Evolutionary conservation across 2,113 vertebrate genomes (phyloP).

Genomic region (Peucedramus taeniatus): DNA sequence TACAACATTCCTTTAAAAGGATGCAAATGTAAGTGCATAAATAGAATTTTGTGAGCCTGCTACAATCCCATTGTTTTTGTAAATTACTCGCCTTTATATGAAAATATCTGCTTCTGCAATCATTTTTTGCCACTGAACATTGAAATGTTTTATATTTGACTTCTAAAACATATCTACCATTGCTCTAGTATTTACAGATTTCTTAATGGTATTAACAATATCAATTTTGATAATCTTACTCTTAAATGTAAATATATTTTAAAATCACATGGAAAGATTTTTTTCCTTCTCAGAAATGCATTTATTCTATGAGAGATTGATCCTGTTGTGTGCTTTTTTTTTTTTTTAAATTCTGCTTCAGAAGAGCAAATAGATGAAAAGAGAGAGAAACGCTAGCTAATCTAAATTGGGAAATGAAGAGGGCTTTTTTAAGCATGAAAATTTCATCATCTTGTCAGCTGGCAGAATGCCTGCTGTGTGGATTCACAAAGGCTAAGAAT

Average conservation of each 20-base stretch:
- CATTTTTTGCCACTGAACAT: not conserved
- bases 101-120: not conserved
- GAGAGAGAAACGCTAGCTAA: slow-evolving; percentile 82
- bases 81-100: not conserved
- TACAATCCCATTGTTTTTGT: not conserved
- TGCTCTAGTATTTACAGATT: not conserved
- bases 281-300: slow-evolving; percentile 49
- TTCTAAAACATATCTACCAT: not conserved
- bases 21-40: not conserved
- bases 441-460: slow-evolving; percentile 89
- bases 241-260: slow-evolving; percentile 45
- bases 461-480: slow-evolving; percentile 88
- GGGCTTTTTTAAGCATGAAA: slow-evolving; percentile 86
- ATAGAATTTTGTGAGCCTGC: not conserved
- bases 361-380: slow-evolving; percentile 68
- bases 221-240: not conserved
- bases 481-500: slow-evolving; percentile 89
- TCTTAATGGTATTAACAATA: slow-evolving; percentile 29
- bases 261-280: slow-evolving; percentile 32
- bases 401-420: slow-evolving; percentile 86
- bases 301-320: slow-evolving; percentile 66
- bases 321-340: slow-evolving; percentile 41
- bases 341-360: slow-evolving; percentile 60
- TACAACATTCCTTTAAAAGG: not conserved
- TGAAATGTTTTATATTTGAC: not conserved